Evolutionary conservation across 1,140 invertebrate genomes (phyloP).

Genomic region (Trachymyrmex cornetzi): DNA sequence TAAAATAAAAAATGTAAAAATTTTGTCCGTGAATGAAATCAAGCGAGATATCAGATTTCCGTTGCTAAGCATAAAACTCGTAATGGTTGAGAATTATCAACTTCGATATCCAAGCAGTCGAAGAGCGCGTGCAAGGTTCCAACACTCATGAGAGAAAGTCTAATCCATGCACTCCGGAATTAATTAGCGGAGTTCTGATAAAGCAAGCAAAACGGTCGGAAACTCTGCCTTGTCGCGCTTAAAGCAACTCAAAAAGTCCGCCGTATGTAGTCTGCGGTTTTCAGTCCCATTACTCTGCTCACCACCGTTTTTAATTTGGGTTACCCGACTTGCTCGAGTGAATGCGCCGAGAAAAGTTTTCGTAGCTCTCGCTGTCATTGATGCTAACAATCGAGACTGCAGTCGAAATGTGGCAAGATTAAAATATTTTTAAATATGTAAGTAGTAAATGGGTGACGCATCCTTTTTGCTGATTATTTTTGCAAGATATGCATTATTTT

Average conservation of each 20-base stretch:
- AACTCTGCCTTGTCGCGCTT: conserved; percentile 58
- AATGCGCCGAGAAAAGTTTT: conserved; percentile 8
- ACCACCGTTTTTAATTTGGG: conserved; percentile 49
- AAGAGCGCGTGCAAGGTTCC: conserved; percentile 22
- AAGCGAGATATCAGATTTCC: background rate
- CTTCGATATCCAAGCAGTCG: conserved; percentile 13
- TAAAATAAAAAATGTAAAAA: background rate
- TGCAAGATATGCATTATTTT: background rate
- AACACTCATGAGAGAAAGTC: conserved; percentile 39
- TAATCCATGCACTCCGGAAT: conserved; percentile 54
- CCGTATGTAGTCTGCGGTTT: conserved; percentile 34
- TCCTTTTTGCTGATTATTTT: background rate
- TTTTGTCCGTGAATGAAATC: background rate
- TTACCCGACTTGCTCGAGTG: conserved; percentile 42
- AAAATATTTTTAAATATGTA: conserved; percentile 39
- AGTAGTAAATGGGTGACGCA: background rate
- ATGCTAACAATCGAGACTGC: conserved; percentile 21
- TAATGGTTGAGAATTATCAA: conserved; percentile 22
- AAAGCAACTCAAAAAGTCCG: conserved; percentile 50
- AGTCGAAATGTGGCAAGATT: background rate
- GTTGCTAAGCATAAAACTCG: background rate
- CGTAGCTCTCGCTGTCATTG: background rate
- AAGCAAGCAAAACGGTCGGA: conserved; percentile 45
- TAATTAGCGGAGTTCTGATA: conserved; percentile 62
- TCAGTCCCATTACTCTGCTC: conserved; percentile 39